Evolutionary conservation across 2,888 invertebrate species (phyloP).

Genomic region (Girardia tigrina): DNA sequence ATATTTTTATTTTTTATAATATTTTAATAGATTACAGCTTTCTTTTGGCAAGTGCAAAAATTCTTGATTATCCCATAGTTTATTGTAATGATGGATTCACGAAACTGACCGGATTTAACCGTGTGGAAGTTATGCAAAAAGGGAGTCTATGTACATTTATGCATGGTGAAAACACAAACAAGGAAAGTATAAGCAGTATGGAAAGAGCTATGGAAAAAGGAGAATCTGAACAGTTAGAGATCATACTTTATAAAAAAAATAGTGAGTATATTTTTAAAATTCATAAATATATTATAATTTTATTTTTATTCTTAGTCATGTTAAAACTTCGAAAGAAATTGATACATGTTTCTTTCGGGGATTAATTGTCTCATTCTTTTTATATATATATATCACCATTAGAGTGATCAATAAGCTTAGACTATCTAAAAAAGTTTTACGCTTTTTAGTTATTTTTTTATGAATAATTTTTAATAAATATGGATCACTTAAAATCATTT

Average conservation of each 20-base stretch:
- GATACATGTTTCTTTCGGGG: too few relatives aligned
- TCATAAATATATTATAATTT: too few relatives aligned
- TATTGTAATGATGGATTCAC: conserved; percentile 99
- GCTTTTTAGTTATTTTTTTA: too few relatives aligned
- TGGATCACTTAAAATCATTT: too few relatives aligned
- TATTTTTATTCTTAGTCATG: too few relatives aligned
- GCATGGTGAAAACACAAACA: conserved; percentile 97
- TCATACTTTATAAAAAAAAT: conserved; percentile 97
- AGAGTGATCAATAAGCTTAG: too few relatives aligned
- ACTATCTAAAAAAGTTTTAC: too few relatives aligned
- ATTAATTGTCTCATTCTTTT: too few relatives aligned
- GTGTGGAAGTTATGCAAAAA: conserved; percentile 71
- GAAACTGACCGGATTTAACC: conserved; percentile 90
- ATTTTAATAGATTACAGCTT: conserved; percentile 94
- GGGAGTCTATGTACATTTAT: conserved; percentile 67
- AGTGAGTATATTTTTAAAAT: conserved; percentile 57
- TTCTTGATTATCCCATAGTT: conserved; percentile 84
- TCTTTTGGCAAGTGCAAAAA: conserved; percentile 89
- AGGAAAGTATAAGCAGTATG: conserved; percentile 78
- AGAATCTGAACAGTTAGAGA: conserved; percentile 92
- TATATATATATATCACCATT: too few relatives aligned
- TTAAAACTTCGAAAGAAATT: too few relatives aligned
- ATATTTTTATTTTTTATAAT: too few relatives aligned
- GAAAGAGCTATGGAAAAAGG: conserved; percentile 86
- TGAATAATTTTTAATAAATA: too few relatives aligned